Evolutionary conservation across 2,113 vertebrate species (phyloP).

Genomic region (Calyptommatus sinebrachiatus): DNA sequence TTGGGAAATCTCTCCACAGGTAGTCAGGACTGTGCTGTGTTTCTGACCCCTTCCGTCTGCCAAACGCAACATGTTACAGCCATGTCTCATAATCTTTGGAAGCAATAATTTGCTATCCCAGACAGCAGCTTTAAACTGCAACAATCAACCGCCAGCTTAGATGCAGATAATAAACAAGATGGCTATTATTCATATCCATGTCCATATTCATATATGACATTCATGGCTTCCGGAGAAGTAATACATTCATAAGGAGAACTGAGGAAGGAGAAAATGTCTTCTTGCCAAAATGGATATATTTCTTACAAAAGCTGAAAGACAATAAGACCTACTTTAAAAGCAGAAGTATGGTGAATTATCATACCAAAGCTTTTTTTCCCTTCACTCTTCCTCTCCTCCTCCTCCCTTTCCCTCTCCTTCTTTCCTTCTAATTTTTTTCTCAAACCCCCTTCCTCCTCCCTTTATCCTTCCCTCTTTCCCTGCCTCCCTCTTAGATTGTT

Average conservation of each 20-base stretch:
- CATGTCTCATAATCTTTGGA: not conserved
- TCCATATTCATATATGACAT: too few species aligned
- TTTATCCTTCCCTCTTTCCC: not conserved
- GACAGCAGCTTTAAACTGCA: not conserved
- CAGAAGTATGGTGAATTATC: not conserved
- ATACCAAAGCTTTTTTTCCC: not conserved
- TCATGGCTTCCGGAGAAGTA: not conserved
- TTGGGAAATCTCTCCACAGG: not conserved
- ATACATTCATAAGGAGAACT: not conserved
- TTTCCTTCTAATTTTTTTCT: not conserved
- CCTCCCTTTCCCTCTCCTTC: constrained; percentile 33
- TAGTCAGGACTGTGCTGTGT: not conserved
- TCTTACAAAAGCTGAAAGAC: constrained; percentile 4
- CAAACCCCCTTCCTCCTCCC: constrained; percentile 7
- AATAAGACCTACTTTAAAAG: not conserved
- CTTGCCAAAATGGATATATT: not conserved
- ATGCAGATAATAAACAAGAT: too few species aligned
- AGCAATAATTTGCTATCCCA: not conserved
- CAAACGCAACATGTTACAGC: not conserved
- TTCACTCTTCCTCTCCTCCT: too few species aligned
- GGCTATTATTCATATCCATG: too few species aligned
- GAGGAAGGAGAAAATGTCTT: not conserved
- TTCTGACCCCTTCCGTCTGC: not conserved
- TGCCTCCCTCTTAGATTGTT: too few species aligned
- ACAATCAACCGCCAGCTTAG: not conserved